Evolutionary conservation across 2,888 invertebrate genomes (phyloP), one percentile per base, ranked within the genome.

Genomic region (Serrognathus titanus): DNA sequence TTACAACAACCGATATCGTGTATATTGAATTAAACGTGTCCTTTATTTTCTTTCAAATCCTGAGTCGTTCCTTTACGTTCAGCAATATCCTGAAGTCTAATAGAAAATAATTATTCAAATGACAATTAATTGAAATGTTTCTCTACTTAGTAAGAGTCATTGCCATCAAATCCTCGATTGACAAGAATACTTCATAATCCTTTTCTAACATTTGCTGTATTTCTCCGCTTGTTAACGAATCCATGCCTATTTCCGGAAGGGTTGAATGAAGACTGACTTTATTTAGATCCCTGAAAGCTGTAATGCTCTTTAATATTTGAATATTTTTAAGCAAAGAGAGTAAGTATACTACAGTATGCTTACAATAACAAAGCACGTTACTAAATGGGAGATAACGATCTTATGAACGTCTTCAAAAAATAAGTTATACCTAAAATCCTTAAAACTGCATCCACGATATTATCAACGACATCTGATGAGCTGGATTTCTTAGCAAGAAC

Each of bases 171-270:
- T 96, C 94, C 71, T 92, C 90, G 5, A 93, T 88, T 0, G 92
- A 87, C 3, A 97, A 80, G 72, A 88, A 87, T 52, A 97, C 80
- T 71, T 96, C 94, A 72, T 89, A 94, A 72, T 94, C 92, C 66
- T 94, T 81, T 74, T 96, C 95, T 1, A 96, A 76, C 0, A 90
- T 89, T 77, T 96, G 95, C 67, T 96, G 96, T 65, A 98, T 93
- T 78, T 98, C 97, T 0, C 96, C 93, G 0, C 92, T 94, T 94
- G 95, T 97, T 81, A 97, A 87, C 2, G 97, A 97, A 79, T 98
- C 97, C 87, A 98, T 91, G 38, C 97, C 97, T 61, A 98, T 80
- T 74, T 97, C 97, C 1, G 93, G 91, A 1, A 98, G 79, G 0
- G 88, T 85, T 1, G 87, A 83, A 68, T 87, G 85, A 59, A 85